These are phyloP conservation scores for Dynastes hyllus DNA, from an alignment of 2,888 invertebrate species.

Conservation along the genomic window DNA sequence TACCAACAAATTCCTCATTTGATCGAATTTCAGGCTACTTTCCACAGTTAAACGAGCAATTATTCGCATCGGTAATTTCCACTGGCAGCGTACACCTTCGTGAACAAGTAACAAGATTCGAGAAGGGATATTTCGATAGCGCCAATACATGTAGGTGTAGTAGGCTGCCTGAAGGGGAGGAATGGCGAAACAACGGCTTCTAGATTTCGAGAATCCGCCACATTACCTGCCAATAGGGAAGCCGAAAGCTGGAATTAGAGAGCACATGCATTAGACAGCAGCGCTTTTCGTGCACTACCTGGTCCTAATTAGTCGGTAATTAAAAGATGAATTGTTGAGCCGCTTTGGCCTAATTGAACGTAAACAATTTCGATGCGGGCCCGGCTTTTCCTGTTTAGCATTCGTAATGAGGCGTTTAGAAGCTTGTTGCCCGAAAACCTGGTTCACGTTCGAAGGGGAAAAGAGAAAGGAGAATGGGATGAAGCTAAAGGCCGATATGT, in stretches of 20 bases:
- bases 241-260: conserved; percentile 41
- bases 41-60: no score
- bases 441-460: neutral
- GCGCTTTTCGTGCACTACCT: conserved; percentile 35
- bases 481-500: neutral
- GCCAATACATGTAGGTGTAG: no score
- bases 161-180: neutral
- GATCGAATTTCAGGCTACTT: no score
- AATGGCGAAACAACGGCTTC: neutral
- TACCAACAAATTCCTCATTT: no score
- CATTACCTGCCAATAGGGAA: neutral
- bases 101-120: no score
- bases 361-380: conserved; percentile 56
- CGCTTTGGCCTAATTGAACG: conserved; percentile 63
- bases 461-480: no score
- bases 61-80: no score
- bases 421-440: neutral
- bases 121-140: no score
- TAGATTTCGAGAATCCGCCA: conserved; percentile 4
- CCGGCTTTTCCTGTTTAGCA: conserved; percentile 30
- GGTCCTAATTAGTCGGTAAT: conserved; percentile 56
- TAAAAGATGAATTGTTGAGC: conserved; percentile 63
- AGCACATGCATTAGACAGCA: conserved; percentile 51
- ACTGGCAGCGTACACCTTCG: no score
- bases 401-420: conserved; percentile 24